Evolutionary conservation across 2,888 invertebrate genomes (phyloP).

Genomic region (Andrena marginata): DNA sequence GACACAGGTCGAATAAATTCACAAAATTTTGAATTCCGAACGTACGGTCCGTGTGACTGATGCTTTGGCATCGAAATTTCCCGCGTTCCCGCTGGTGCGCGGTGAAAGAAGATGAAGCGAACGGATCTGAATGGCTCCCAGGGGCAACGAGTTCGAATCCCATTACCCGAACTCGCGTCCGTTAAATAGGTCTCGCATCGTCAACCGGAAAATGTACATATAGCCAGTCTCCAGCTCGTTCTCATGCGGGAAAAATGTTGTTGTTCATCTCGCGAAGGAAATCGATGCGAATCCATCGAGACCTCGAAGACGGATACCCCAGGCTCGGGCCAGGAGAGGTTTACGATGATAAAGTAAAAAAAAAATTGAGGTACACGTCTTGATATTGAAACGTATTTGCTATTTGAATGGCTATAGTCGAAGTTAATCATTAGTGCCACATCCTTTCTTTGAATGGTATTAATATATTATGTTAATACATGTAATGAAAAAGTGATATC

Average conservation of each 20-base stretch:
- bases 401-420: too few species aligned
- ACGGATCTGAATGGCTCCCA: constrained; percentile 82
- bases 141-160: constrained; percentile 84
- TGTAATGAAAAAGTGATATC: too few species aligned
- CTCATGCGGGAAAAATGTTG: constrained; percentile 69
- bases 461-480: too few species aligned
- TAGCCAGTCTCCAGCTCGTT: constrained; percentile 63
- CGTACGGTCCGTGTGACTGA: constrained; percentile 19
- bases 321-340: not conserved
- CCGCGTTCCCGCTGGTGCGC: constrained; percentile 40
- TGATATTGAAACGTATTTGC: too few species aligned
- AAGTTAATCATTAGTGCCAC: too few species aligned
- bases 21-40: constrained; percentile 29
- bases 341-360: not conserved
- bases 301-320: constrained; percentile 19
- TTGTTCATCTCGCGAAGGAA: constrained; percentile 80
- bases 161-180: constrained; percentile 85
- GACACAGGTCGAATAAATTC: not conserved
- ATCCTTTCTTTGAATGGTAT: too few species aligned
- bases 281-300: constrained; percentile 77
- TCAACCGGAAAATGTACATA: constrained; percentile 85
- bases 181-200: constrained; percentile 86
- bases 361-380: not conserved
- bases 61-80: constrained; percentile 45
- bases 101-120: constrained; percentile 77